phyloP scores from a whole-genome alignment of 2,888 invertebrate genomes.

The Phyto melanocephala region DNA sequence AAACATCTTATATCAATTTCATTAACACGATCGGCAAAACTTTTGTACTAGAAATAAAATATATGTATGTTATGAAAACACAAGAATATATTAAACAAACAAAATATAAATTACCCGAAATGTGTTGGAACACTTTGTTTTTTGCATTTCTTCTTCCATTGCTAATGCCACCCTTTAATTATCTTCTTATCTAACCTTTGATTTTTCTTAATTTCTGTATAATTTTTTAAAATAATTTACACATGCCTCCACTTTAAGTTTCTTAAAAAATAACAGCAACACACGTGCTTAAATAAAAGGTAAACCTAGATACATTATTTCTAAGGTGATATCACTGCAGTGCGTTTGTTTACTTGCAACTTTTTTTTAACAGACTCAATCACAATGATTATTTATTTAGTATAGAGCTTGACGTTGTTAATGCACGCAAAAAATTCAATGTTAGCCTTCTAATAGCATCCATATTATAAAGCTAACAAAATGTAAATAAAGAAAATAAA shows the following conservation, averaged over 20 bases:
- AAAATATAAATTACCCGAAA: slow-evolving; percentile 83
- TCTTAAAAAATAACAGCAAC: slow-evolving; percentile 40
- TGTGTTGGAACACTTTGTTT: slow-evolving; percentile 87
- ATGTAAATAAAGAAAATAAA: no score
- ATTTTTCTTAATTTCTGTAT: neutral
- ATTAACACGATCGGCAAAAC: slow-evolving; percentile 92
- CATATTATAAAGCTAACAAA: no score
- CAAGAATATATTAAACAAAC: neutral
- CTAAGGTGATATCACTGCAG: no score
- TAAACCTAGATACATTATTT: slow-evolving; percentile 50
- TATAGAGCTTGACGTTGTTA: no score
- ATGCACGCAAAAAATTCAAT: no score
- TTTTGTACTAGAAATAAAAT: slow-evolving; percentile 84
- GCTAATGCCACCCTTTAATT: neutral
- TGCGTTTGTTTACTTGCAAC: no score
- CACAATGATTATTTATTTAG: no score
- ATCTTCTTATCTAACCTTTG: neutral
- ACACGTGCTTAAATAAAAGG: slow-evolving; percentile 36
- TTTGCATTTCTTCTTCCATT: slow-evolving; percentile 71
- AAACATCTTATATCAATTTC: slow-evolving; percentile 89
- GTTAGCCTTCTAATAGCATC: no score
- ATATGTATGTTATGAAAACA: neutral
- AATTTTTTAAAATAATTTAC: slow-evolving; percentile 3
- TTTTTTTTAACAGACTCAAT: no score
- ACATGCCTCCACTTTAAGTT: slow-evolving; percentile 50